These are phyloP conservation scores for Campoletis sonorensis DNA, from an alignment of 1,140 invertebrate species.

Conservation along the genomic window DNA sequence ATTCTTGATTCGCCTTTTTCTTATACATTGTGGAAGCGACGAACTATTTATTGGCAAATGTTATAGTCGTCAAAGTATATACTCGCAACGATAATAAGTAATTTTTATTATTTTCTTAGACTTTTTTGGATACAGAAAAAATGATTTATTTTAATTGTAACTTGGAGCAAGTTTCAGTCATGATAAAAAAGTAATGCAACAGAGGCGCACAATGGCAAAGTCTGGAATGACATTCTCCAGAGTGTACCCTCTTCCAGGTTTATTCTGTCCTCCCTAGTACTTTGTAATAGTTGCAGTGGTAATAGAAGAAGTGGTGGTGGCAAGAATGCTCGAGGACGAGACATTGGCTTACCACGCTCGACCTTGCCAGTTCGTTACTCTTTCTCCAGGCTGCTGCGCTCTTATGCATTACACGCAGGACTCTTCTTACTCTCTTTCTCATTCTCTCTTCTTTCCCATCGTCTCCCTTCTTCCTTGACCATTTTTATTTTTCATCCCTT, in stretches of 20 bases:
- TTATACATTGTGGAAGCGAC: no score
- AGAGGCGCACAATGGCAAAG: neutral
- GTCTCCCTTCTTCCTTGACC: slow-evolving; percentile 48
- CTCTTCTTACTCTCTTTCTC: slow-evolving; percentile 47
- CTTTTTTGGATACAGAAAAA: no score
- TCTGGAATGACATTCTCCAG: neutral
- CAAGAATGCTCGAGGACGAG: slow-evolving; percentile 64
- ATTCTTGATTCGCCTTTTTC: no score
- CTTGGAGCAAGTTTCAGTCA: neutral
- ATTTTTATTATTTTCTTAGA: no score
- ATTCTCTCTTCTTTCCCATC: slow-evolving; percentile 37
- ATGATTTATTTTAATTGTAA: neutral
- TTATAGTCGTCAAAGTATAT: no score
- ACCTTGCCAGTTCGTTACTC: slow-evolving; percentile 77
- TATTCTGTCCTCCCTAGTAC: slow-evolving; percentile 24
- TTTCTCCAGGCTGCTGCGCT: slow-evolving; percentile 63
- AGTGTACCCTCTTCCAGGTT: neutral
- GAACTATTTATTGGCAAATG: no score
- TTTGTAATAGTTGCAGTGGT: slow-evolving; percentile 21
- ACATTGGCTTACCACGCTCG: slow-evolving; percentile 76
- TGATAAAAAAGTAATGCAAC: neutral
- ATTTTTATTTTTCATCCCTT: slow-evolving; percentile 56
- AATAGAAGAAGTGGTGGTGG: slow-evolving; percentile 32
- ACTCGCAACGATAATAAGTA: no score
- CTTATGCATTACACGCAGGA: slow-evolving; percentile 65